Percentiles rank a stretch among this genome's conserved stretches.
Evolutionary conservation across 2,113 vertebrate genomes (phyloP).

Genomic region (Oenanthe melanoleuca): DNA sequence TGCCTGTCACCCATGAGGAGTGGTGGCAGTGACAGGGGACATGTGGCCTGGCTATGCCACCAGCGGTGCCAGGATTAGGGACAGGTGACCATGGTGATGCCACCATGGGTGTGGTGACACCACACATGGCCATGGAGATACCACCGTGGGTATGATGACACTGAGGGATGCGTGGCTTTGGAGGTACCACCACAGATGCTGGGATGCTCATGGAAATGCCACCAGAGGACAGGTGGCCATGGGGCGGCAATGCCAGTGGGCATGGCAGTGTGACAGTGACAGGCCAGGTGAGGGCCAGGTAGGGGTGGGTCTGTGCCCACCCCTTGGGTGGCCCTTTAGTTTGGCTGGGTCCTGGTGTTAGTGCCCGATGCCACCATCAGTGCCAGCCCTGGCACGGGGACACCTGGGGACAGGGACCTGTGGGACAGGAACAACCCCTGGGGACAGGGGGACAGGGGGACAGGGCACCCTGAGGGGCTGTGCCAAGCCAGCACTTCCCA

Average conservation of each 20-base stretch:
- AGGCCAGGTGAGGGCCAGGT: no score
- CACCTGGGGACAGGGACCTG: not conserved
- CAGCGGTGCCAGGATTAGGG: not conserved
- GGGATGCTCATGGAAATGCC: not conserved
- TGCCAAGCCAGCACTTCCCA: not conserved
- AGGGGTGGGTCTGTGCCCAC: not conserved
- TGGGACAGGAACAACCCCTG: not conserved
- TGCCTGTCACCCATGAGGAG: not conserved
- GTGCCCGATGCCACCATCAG: not conserved
- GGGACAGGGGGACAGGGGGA: not conserved
- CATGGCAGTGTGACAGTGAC: not conserved
- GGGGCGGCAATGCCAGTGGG: not conserved
- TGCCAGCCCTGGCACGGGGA: not conserved
- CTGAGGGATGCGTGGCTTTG: not conserved
- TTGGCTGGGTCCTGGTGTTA: not conserved
- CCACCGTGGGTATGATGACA: not conserved
- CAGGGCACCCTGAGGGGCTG: fast-evolving
- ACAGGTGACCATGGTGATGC: not conserved
- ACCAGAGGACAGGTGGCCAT: not conserved
- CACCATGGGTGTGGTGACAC: not conserved
- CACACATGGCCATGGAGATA: not conserved
- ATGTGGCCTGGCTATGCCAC: not conserved
- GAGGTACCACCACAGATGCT: not conserved
- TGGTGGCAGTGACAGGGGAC: not conserved
- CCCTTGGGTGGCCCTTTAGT: not conserved